Base-by-base conservation (phyloP, 1,140 invertebrate genomes). In the Micrasema minimum region DNA sequence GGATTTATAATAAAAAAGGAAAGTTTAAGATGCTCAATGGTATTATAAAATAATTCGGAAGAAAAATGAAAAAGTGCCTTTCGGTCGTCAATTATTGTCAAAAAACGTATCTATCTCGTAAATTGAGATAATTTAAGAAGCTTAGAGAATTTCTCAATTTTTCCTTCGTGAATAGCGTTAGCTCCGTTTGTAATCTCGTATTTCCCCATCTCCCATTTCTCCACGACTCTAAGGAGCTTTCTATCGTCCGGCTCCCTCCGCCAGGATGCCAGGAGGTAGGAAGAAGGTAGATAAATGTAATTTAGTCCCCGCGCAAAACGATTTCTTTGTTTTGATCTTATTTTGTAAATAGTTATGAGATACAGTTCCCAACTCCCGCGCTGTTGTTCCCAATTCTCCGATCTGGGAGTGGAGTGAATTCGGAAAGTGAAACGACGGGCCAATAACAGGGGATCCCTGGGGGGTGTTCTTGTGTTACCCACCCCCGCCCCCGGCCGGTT, bases 381-480 rank as follows among this genome's bases (percentile, higher is more conserved):
- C 51, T 35, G 51, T 55, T 59, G 55, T 59, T 59, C 38, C 55
- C 55, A 59, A 59, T 59, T 59, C 16, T 59, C 55, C 22, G 16
- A 41, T 41, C 55, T 35, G 31, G 55, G 14, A 23, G 37, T 41
- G 55, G 37, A 38, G 55, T 59, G 37, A 59, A 59, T 59, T 59
- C 55, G 55, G 50, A 59, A 59, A 59, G 55, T 59, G 55, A 59
- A 59, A 59, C 55, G 55, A 59, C 55, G 38, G 55, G 55, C 55
- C 55, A 59, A 59, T 59, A 59, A 22, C 55, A 38, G 55, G 9
- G 22, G 14, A 31, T 38, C 55, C 37, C 55, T 10, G 35, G 31
- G 18, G 53, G 51, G 51, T 31, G 51, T 20, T 26, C 23, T 20
- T 50, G 46, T 10, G 11, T 16, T 22, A n/a, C 7, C 48, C 43